Evolutionary conservation across 2,888 invertebrate species (phyloP).

Genomic region (Synanthedon formicaeformis): DNA sequence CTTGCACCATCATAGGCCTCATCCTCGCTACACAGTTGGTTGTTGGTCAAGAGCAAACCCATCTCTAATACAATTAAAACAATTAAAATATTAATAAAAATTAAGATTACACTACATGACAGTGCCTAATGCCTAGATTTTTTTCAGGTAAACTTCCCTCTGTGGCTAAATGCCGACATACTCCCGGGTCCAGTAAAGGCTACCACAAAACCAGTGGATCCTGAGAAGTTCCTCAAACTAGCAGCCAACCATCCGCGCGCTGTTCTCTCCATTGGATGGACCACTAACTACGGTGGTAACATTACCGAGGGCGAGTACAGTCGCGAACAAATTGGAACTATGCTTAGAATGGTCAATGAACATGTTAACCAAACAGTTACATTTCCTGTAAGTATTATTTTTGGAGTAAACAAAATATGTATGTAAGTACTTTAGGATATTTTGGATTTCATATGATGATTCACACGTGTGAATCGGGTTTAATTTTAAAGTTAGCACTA

Average conservation of each 20-base stretch:
- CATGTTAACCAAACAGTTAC: conserved; percentile 77
- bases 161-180: conserved; percentile 93
- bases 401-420: no score
- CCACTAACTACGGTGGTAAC: conserved; percentile 73
- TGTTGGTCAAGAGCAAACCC: no score
- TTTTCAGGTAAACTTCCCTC: conserved; percentile 74
- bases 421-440: no score
- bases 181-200: conserved; percentile 78
- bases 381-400: conserved; percentile 72
- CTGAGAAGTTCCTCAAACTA: conserved; percentile 72
- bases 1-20: no score
- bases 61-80: no score
- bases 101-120: no score
- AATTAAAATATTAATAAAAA: no score
- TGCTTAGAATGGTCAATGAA: conserved; percentile 72
- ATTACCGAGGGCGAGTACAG: conserved; percentile 72
- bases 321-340: conserved; percentile 73
- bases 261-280: conserved; percentile 88
- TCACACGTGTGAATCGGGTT: no score
- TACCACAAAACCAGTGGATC: conserved; percentile 71
- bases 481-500: no score
- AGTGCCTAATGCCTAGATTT: conserved; percentile 3
- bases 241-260: conserved; percentile 72
- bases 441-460: no score
- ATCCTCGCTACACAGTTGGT: no score